A percentile compares a stretch with the other conserved stretches of the same genome.
These are phyloP conservation scores for Rhagophthalmus giganteus DNA, from an alignment of 2,888 invertebrate species.

Conservation along the genomic window DNA sequence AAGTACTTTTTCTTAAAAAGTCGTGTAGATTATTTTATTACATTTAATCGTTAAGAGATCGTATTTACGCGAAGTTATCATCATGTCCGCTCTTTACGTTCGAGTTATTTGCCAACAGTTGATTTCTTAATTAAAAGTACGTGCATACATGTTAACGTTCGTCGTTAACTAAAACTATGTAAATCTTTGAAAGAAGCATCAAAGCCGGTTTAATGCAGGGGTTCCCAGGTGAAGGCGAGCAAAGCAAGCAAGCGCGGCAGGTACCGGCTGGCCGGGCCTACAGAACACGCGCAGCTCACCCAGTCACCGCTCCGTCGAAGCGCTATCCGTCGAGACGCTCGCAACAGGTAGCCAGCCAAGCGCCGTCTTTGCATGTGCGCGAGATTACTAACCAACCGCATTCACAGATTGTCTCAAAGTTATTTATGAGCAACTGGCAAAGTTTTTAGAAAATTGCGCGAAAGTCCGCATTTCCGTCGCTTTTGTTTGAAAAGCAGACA, in stretches of 20 bases:
- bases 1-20: too few species aligned
- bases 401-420: constrained; percentile 1
- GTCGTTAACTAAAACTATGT: constrained; percentile 9
- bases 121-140: too few species aligned
- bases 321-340: constrained; percentile 42
- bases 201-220: constrained; percentile 28
- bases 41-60: too few species aligned
- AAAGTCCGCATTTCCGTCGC: background rate
- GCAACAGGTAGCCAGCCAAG: constrained; percentile 50
- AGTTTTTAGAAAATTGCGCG: background rate
- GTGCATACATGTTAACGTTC: constrained; percentile 4
- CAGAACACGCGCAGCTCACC: constrained; percentile 48
- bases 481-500: background rate
- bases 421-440: background rate
- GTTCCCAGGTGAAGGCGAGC: constrained; percentile 32
- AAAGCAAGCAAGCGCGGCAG: constrained; percentile 46
- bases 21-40: too few species aligned
- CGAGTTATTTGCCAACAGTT: too few species aligned
- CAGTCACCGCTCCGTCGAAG: constrained; percentile 42
- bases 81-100: too few species aligned
- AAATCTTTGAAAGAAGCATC: constrained; percentile 15
- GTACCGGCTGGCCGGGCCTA: constrained; percentile 48
- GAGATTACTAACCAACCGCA: constrained; percentile 17
- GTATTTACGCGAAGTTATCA: too few species aligned
- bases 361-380: constrained; percentile 35